These are phyloP conservation scores for Aporrectodea caliginosa DNA, from an alignment of 1,140 invertebrate genomes.

Conservation along the genomic window DNA sequence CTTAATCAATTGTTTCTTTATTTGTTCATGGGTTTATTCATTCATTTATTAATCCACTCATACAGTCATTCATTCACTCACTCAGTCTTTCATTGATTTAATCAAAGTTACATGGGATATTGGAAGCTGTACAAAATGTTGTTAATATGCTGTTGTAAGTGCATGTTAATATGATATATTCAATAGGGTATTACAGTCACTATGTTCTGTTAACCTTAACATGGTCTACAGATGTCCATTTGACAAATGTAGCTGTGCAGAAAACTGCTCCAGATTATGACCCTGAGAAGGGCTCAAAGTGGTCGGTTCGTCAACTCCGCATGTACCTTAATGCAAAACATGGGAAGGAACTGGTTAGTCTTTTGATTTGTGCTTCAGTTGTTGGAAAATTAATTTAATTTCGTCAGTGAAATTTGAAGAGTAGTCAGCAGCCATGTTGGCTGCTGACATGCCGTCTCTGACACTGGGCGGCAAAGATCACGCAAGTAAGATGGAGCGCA, in stretches of 20 bases:
- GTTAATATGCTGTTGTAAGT: no score
- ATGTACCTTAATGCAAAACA: conserved; percentile 55
- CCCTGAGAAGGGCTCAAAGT: conserved; percentile 59
- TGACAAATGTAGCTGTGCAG: conserved; percentile 60
- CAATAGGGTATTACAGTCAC: background rate
- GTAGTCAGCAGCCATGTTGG: no score
- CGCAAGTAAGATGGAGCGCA: no score
- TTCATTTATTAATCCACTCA: conserved; percentile 14
- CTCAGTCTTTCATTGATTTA: background rate
- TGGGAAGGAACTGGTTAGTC: conserved; percentile 51
- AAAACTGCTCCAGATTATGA: conserved; percentile 60
- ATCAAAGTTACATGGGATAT: no score
- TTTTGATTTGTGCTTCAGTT: no score
- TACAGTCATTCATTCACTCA: background rate
- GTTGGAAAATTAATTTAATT: no score
- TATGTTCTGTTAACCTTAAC: conserved; percentile 13
- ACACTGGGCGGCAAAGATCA: no score
- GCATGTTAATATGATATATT: background rate
- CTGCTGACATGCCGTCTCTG: no score
- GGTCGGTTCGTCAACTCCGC: conserved; percentile 56
- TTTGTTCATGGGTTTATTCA: conserved; percentile 1
- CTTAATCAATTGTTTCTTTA: background rate
- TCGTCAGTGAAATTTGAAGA: no score
- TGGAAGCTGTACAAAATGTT: no score
- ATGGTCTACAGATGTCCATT: conserved; percentile 55